Evolutionary conservation across 2,888 invertebrate genomes (phyloP), one percentile per base, ranked within the genome.

Genomic region (Pelosia muscerda): DNA sequence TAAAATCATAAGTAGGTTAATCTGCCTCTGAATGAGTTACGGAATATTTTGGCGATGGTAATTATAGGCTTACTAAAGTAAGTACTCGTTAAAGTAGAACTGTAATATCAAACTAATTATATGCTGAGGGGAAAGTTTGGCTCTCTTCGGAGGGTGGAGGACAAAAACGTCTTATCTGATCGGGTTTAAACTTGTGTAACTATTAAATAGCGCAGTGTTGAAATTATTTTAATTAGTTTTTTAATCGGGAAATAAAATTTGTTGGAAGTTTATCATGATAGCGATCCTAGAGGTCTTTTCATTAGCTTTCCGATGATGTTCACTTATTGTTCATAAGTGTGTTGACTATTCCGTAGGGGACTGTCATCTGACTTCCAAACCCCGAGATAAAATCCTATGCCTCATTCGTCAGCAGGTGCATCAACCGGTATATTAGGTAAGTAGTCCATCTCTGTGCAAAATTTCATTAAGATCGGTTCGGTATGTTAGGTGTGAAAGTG

Each of bases 1-100:
- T 77, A 28, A 76, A 68, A 70, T 71, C 64, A 71, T 64, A 77
- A 77, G 75, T 81, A 66, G 80, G 73, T 68, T 81, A 81, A 79
- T 79, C 69, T 68, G 22, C 63, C 65, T 68, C 78, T 76, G 76
- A 73, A 74, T 81, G 74, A 71, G 69, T 81, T 81, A 74, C 70
- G 59, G 76, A 79, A 74, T 79, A 70, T 70, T 57, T 71, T 54
- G 57, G 70, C 53, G 68, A 31, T 70, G 77, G 56, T 79, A 76
- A 79, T 81, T 81, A 81, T 74, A 67, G 60, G 71, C 62, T 73
- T 69, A 66, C 53, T 42, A 31, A 70, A 60, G 71, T 68, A 74
- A 70, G 64, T 53, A 65, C 56, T 49, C 15, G 55, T 13, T 62
- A 56, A 65, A 69, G 65, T 25, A 49, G 57, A 69, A 54, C 26